A percentile compares a stretch with the other conserved stretches of the same genome.
These are phyloP conservation scores for Phenganax subtilis DNA, from an alignment of 92 coral and sea anemone genomes.

Conservation along the genomic window DNA sequence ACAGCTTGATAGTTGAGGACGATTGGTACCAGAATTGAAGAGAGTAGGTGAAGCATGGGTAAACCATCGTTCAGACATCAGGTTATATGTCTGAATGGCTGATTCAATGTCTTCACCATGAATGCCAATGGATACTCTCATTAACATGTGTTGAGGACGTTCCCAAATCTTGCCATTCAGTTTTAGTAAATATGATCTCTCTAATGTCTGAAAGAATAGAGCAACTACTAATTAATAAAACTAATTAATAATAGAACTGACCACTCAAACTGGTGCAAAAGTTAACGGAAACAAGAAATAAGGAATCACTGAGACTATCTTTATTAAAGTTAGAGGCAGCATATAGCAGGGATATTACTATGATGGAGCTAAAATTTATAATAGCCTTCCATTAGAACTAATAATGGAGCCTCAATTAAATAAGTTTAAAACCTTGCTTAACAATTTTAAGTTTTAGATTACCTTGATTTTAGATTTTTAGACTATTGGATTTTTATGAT, in stretches of 20 bases:
- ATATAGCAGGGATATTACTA: too few species aligned
- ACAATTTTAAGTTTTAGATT: too few species aligned
- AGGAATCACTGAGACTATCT: too few species aligned
- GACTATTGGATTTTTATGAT: too few species aligned
- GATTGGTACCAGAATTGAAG: slow-evolving; percentile 84
- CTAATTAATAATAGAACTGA: not conserved
- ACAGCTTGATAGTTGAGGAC: slow-evolving; percentile 94
- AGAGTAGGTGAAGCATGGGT: slow-evolving; percentile 96
- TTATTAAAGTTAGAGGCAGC: too few species aligned
- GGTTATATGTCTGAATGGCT: slow-evolving; percentile 83
- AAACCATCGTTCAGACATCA: slow-evolving; percentile 89
- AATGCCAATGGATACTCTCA: slow-evolving; percentile 92
- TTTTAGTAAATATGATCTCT: slow-evolving; percentile 84
- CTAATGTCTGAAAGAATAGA: slow-evolving; percentile 63
- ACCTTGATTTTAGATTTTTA: too few species aligned
- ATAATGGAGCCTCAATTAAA: too few species aligned
- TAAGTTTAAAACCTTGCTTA: too few species aligned
- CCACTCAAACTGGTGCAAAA: too few species aligned
- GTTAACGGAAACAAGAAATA: too few species aligned
- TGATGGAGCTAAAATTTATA: too few species aligned
- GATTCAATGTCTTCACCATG: slow-evolving; percentile 80
- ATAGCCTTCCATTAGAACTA: too few species aligned
- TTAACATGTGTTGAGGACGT: slow-evolving; percentile 94
- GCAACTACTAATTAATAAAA: not conserved
- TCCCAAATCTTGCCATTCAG: slow-evolving; percentile 84